A percentile compares a stretch with the other conserved stretches of the same genome.
Conservation (phyloP, 2,888 invertebrate genomes). For the Troides aeacus region DNA sequence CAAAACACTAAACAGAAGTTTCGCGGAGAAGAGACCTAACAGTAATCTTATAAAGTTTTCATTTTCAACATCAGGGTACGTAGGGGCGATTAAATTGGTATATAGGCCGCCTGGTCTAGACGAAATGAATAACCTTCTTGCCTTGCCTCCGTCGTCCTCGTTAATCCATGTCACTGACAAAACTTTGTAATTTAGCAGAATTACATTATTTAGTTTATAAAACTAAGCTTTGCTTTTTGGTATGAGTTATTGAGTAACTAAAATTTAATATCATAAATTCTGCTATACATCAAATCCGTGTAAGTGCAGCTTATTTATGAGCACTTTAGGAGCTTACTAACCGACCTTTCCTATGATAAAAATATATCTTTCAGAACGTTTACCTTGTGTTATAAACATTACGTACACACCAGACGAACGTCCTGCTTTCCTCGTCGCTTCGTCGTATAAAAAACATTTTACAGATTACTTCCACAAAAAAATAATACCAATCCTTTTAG, state of each 20-base stretch:
- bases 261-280: neutral
- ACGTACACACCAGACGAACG: no score
- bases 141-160: constrained; percentile 37
- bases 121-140: constrained; percentile 39
- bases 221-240: neutral
- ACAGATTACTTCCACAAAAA: no score
- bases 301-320: no score
- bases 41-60: neutral
- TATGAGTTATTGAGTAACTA: neutral
- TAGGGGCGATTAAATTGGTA: constrained; percentile 45
- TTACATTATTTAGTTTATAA: constrained; percentile 2
- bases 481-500: no score
- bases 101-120: constrained; percentile 55
- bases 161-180: constrained; percentile 36
- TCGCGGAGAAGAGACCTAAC: neutral
- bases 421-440: no score
- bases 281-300: no score
- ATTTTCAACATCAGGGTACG: constrained; percentile 29
- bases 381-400: no score
- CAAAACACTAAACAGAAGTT: neutral
- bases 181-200: constrained; percentile 3
- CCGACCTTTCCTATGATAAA: no score
- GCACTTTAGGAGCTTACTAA: no score
- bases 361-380: no score
- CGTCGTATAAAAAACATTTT: no score